Conservation (phyloP, 2,888 invertebrate species). For the Machimus atricapillus region DNA sequence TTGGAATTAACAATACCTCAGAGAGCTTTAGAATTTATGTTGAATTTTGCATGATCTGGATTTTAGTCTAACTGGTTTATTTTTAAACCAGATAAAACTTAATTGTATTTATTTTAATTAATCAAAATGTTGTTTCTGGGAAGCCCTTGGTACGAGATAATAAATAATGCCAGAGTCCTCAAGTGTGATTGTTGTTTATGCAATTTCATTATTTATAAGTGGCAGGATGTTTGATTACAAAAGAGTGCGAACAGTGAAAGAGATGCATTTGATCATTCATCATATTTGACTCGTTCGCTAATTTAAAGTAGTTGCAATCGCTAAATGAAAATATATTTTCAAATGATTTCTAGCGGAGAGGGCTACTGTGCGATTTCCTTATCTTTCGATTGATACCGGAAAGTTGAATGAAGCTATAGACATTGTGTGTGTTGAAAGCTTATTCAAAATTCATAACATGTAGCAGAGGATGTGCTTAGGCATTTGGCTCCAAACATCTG, state of each 20-base stretch:
- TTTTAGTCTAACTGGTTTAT: neutral
- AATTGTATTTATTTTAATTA: neutral
- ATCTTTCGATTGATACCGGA: neutral
- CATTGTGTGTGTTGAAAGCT: neutral
- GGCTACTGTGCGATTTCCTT: neutral
- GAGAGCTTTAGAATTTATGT: neutral
- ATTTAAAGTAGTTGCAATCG: neutral
- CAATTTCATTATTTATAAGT: neutral
- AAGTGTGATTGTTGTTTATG: neutral
- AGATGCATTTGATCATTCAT: neutral
- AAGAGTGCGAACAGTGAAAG: neutral
- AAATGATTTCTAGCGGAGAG: neutral
- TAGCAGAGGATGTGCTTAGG: neutral
- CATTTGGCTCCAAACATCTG: neutral
- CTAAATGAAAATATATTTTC: neutral
- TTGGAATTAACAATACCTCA: neutral
- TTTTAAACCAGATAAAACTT: neutral
- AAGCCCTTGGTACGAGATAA: neutral
- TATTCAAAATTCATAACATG: neutral
- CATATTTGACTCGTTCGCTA: neutral
- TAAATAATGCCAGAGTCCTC: neutral
- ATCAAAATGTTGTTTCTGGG: neutral
- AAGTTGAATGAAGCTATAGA: neutral
- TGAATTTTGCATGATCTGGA: neutral
- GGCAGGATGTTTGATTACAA: neutral